Percentiles rank a stretch among this genome's conserved stretches.
These are phyloP conservation scores for Clusia tigrina DNA, from an alignment of 2,888 invertebrate genomes.

Conservation along the genomic window DNA sequence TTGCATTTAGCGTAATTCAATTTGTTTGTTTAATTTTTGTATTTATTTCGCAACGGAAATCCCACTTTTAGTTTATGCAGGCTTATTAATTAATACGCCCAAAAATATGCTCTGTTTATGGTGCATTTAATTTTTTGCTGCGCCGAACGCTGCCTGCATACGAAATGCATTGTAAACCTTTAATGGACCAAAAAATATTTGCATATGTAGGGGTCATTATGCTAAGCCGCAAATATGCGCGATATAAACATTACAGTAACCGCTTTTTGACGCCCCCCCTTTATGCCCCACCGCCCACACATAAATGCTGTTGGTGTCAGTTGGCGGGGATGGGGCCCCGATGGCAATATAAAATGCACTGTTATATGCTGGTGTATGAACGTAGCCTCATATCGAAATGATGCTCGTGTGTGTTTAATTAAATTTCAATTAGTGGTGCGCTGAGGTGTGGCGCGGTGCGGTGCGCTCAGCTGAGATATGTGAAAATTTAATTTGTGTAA, in stretches of 20 bases:
- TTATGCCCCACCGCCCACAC: not conserved
- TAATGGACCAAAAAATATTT: not conserved
- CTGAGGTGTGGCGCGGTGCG: too few relatives aligned
- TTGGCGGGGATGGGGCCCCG: not conserved
- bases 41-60: too few relatives aligned
- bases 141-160: too few relatives aligned
- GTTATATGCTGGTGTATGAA: not conserved
- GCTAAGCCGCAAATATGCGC: constrained; percentile 1
- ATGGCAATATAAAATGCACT: not conserved
- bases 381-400: not conserved
- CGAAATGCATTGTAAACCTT: not conserved
- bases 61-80: too few relatives aligned
- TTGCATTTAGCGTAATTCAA: too few relatives aligned
- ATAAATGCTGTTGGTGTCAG: too few relatives aligned
- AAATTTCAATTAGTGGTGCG: constrained; percentile 22
- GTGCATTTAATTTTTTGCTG: too few relatives aligned
- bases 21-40: too few relatives aligned
- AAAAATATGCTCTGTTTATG: too few relatives aligned
- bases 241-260: not conserved
- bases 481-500: constrained; percentile 26
- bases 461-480: too few relatives aligned
- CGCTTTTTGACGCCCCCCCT: not conserved
- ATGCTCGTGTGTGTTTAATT: constrained; percentile 18
- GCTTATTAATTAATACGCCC: too few relatives aligned
- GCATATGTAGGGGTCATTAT: constrained; percentile 2